These are phyloP conservation scores for Calyptomena viridis DNA, from an alignment of 2,113 vertebrate species.

Conservation along the genomic window DNA sequence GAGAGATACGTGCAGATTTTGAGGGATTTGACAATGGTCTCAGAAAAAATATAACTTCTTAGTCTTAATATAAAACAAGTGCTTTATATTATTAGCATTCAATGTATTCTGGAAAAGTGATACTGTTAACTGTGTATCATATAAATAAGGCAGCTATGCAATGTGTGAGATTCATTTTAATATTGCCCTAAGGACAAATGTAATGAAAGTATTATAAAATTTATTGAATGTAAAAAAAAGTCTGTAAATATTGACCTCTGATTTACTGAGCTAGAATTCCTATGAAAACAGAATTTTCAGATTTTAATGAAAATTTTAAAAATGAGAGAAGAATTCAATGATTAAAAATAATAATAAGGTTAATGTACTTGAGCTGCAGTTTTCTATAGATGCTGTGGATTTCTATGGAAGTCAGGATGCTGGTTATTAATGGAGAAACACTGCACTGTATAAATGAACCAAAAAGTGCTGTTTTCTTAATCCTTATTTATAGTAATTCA, in stretches of 20 bases:
- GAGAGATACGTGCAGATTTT: neutral
- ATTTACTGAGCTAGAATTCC: conserved; percentile 9
- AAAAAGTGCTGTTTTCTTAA: neutral
- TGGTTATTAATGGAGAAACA: neutral
- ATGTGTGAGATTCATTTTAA: conserved; percentile 16
- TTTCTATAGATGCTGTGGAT: neutral
- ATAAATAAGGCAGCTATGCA: neutral
- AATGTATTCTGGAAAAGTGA: neutral
- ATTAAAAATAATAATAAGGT: neutral
- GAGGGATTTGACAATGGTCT: neutral
- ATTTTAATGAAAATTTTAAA: neutral
- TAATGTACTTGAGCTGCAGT: neutral
- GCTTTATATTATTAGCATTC: neutral
- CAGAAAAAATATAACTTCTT: neutral
- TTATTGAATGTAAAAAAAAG: neutral
- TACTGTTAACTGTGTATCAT: neutral
- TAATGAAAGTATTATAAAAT: conserved; percentile 50
- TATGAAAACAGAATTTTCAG: conserved; percentile 6
- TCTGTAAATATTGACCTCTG: conserved; percentile 22
- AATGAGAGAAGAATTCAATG: neutral
- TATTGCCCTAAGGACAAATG: conserved; percentile 38
- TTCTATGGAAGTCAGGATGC: neutral
- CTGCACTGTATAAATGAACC: neutral
- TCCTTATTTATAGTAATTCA: neutral
- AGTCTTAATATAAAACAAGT: neutral